A percentile compares a stretch with the other conserved stretches of the same genome.
phyloP scores from a whole-genome alignment of 2,888 invertebrate species.

The Lepetodrilus schrolli region DNA sequence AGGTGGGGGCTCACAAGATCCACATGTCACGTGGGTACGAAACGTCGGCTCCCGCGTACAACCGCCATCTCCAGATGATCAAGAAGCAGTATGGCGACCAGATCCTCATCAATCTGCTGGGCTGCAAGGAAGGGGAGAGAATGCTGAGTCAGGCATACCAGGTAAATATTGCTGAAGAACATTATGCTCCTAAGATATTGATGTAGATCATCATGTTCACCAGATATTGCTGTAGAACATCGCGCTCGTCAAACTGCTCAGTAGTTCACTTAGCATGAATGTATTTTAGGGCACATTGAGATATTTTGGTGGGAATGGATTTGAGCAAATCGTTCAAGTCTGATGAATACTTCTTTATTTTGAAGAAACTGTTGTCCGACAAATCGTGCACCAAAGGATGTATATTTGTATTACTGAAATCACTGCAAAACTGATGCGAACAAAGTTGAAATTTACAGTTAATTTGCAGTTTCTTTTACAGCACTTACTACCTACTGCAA shows the following conservation, averaged over 20 bases:
- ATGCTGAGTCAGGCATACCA: slow-evolving; percentile 85
- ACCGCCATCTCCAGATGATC: slow-evolving; percentile 89
- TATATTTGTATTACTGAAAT: no score
- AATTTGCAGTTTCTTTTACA: no score
- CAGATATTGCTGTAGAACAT: no score
- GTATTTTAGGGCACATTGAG: no score
- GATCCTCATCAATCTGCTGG: slow-evolving; percentile 92
- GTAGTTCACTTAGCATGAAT: neutral
- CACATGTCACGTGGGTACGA: slow-evolving; percentile 96
- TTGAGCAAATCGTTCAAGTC: no score
- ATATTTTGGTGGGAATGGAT: no score
- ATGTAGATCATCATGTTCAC: neutral
- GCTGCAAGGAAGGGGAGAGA: slow-evolving; percentile 96
- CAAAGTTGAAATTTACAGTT: no score
- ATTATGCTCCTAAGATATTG: neutral
- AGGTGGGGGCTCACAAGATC: slow-evolving; percentile 98
- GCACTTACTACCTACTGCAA: no score
- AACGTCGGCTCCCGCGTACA: slow-evolving; percentile 93
- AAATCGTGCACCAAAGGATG: no score
- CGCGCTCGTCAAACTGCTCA: neutral
- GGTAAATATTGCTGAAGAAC: slow-evolving; percentile 54
- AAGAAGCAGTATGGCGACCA: slow-evolving; percentile 93
- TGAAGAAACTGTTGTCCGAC: no score
- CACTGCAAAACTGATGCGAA: no score
- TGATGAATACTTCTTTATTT: no score